Conservation (phyloP, 2,888 invertebrate species). For the Pardosa pseudoannulata region DNA sequence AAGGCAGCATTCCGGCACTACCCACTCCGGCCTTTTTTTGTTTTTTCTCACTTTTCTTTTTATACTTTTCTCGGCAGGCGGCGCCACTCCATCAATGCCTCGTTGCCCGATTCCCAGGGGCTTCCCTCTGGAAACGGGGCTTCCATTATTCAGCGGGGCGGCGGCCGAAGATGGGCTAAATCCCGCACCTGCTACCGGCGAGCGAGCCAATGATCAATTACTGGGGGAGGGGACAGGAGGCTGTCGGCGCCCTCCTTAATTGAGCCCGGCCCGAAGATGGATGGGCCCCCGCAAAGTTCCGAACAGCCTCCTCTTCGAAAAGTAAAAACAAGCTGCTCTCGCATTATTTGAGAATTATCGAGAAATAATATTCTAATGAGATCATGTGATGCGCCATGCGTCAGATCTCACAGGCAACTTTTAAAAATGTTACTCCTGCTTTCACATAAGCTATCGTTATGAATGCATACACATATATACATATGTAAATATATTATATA, state of each 20-base stretch:
- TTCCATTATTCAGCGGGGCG: slow-evolving; percentile 37
- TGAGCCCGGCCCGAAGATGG: slow-evolving; percentile 14
- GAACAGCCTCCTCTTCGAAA: no score
- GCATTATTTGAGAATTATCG: slow-evolving; percentile 1
- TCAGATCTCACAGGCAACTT: not conserved
- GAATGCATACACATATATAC: no score
- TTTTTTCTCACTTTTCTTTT: not conserved
- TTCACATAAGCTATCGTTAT: no score
- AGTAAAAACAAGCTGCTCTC: slow-evolving; percentile 2
- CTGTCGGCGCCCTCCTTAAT: slow-evolving; percentile 34
- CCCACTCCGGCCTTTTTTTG: slow-evolving; percentile 4
- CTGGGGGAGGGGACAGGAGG: slow-evolving; percentile 13
- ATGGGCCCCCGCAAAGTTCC: not conserved
- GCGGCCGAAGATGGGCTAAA: slow-evolving; percentile 24
- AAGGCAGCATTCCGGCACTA: slow-evolving; percentile 35
- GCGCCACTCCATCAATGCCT: slow-evolving; percentile 39
- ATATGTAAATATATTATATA: no score
- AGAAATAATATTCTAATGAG: slow-evolving; percentile 17
- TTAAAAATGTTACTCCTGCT: no score
- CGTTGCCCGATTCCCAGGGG: slow-evolving; percentile 27
- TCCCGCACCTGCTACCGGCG: slow-evolving; percentile 46
- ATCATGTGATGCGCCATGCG: not conserved
- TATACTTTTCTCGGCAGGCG: not conserved
- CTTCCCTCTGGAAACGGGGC: not conserved
- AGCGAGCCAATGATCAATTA: slow-evolving; percentile 39